Evolutionary conservation across 64 coral and sea anemone species (phyloP).

Genomic region (Astreopora myriophthalma): DNA sequence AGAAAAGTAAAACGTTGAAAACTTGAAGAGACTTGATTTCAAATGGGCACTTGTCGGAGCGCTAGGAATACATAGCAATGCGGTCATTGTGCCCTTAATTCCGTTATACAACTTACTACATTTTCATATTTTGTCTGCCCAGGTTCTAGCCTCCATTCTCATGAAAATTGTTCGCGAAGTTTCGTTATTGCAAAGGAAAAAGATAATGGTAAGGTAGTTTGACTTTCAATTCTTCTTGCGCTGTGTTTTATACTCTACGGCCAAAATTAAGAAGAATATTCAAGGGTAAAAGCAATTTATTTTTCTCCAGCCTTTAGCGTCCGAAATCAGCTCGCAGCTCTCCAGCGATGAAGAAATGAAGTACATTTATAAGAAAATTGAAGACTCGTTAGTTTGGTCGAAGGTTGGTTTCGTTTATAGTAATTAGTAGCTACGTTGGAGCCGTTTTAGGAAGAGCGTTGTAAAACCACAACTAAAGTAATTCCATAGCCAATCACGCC

Average conservation of each 20-base stretch:
- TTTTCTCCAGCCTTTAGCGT: slow-evolving; percentile 34
- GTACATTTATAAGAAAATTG: slow-evolving; percentile 68
- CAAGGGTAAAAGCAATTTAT: neutral
- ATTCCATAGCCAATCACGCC: no score
- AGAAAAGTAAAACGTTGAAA: no score
- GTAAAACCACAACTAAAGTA: no score
- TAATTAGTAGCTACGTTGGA: neutral
- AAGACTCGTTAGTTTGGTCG: slow-evolving; percentile 38
- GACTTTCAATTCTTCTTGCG: neutral
- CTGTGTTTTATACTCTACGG: no score
- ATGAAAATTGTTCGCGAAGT: slow-evolving; percentile 72
- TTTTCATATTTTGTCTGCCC: neutral
- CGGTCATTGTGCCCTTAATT: no score
- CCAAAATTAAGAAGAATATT: no score
- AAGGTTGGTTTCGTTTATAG: neutral
- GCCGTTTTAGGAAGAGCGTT: no score
- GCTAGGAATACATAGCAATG: no score
- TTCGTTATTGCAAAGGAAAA: neutral
- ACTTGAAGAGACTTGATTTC: no score
- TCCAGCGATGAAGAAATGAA: slow-evolving; percentile 68
- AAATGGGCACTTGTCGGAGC: no score
- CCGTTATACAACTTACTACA: no score
- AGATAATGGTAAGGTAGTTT: slow-evolving; percentile 45
- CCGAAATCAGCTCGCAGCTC: slow-evolving; percentile 49
- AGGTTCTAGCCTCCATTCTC: slow-evolving; percentile 45